Percentiles rank a stretch among this genome's conserved stretches.
phyloP scores from a whole-genome alignment of 2,888 invertebrate genomes.

The Pollenia labialis region DNA sequence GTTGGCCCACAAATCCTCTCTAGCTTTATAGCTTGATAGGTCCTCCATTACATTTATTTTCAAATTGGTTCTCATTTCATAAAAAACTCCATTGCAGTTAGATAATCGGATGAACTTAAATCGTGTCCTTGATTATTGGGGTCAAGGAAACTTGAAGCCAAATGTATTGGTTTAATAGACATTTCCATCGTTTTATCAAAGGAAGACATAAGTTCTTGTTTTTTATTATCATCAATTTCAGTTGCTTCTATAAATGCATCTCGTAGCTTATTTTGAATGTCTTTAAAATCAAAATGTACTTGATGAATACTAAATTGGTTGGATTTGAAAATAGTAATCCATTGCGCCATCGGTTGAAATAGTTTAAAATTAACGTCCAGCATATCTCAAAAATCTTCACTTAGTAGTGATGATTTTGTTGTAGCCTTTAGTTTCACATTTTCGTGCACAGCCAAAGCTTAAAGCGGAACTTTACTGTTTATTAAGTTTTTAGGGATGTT shows the following conservation, averaged over 20 bases:
- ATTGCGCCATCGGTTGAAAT: too few relatives aligned
- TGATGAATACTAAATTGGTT: constrained; percentile 30
- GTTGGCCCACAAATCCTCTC: constrained; percentile 5
- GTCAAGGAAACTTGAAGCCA: constrained; percentile 4
- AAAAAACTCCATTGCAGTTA: constrained; percentile 2
- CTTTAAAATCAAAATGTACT: constrained; percentile 8
- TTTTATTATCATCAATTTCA: constrained; percentile 9
- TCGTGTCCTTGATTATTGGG: background rate
- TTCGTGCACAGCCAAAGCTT: too few relatives aligned
- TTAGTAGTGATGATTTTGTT: too few relatives aligned
- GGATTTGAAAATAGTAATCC: too few relatives aligned
- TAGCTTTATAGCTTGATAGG: constrained; percentile 23
- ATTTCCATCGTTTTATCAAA: constrained; percentile 8
- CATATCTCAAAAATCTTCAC: too few relatives aligned
- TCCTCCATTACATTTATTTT: constrained; percentile 19
- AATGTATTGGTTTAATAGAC: constrained; percentile 19
- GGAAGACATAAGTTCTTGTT: background rate
- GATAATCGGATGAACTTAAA: background rate
- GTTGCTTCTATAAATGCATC: constrained; percentile 26
- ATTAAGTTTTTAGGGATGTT: too few relatives aligned
- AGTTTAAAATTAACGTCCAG: too few relatives aligned
- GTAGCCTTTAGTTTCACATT: too few relatives aligned
- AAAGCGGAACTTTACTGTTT: too few relatives aligned
- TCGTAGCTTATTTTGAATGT: constrained; percentile 19
- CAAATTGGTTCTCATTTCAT: background rate